phyloP scores from a whole-genome alignment of 2,888 invertebrate species.

The Atrina japonica region DNA sequence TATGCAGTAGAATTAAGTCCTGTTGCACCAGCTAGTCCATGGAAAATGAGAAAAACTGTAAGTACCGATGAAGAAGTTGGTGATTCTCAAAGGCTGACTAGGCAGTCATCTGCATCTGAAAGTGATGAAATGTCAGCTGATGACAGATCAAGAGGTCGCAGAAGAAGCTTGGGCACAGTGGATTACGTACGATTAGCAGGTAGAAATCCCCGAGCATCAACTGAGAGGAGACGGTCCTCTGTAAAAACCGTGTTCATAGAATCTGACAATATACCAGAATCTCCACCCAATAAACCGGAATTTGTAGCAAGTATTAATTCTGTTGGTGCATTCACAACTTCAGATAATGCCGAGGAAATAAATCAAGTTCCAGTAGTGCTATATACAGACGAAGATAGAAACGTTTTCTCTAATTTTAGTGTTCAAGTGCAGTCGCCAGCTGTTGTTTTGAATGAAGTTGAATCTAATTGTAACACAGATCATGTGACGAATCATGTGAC shows the following conservation, averaged over 20 bases:
- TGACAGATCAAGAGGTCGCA: not conserved
- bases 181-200: constrained; percentile 21
- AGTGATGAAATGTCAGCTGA: not conserved
- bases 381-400: no score
- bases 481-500: no score
- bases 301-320: no score
- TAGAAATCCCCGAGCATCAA: constrained; percentile 11
- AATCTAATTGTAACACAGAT: no score
- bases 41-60: not conserved
- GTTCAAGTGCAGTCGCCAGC: no score
- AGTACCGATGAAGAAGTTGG: not conserved
- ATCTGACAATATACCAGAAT: not conserved
- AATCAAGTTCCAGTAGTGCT: no score
- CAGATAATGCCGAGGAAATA: no score
- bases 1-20: not conserved
- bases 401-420: no score
- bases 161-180: constrained; percentile 13
- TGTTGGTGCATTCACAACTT: no score
- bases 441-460: no score
- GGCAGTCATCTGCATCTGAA: not conserved
- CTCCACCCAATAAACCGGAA: no score
- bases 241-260: not conserved
- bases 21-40: not conserved
- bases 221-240: constrained; percentile 7
- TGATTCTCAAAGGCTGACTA: not conserved